Evolutionary conservation across 2,888 invertebrate genomes (phyloP).

Genomic region (Panopea generosa): DNA sequence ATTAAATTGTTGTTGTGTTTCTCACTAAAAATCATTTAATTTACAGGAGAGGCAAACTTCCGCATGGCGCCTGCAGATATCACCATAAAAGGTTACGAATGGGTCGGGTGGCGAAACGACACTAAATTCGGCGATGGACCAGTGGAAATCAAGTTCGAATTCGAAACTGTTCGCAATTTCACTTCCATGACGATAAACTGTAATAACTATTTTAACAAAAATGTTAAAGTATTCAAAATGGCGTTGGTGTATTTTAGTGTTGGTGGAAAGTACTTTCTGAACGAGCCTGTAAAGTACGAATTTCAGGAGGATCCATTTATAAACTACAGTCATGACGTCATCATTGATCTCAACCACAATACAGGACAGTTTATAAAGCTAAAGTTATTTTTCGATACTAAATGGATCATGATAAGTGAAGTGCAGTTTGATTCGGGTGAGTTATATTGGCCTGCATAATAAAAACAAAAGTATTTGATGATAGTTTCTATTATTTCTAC

Average conservation of each 20-base stretch:
- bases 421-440: conserved; percentile 94
- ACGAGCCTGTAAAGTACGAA: conserved; percentile 89
- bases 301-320: conserved; percentile 92
- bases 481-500: background rate
- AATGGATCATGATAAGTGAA: conserved; percentile 96
- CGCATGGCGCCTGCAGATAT: conserved; percentile 88
- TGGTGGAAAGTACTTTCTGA: conserved; percentile 91
- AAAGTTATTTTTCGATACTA: conserved; percentile 91
- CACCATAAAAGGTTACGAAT: conserved; percentile 90
- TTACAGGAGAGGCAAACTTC: conserved; percentile 91
- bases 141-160: conserved; percentile 93
- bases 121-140: conserved; percentile 89
- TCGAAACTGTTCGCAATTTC: conserved; percentile 95
- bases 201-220: conserved; percentile 94
- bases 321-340: conserved; percentile 92
- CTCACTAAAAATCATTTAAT: too few relatives aligned
- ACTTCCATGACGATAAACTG: conserved; percentile 92
- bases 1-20: too few relatives aligned
- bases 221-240: conserved; percentile 93
- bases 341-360: conserved; percentile 92
- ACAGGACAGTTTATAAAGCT: conserved; percentile 92
- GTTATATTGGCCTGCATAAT: conserved; percentile 17
- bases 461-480: background rate
- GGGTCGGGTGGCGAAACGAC: conserved; percentile 93
- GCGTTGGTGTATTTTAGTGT: conserved; percentile 91